Conservation (phyloP, 2,888 invertebrate species). For the Tanytarsus gracilentus region DNA sequence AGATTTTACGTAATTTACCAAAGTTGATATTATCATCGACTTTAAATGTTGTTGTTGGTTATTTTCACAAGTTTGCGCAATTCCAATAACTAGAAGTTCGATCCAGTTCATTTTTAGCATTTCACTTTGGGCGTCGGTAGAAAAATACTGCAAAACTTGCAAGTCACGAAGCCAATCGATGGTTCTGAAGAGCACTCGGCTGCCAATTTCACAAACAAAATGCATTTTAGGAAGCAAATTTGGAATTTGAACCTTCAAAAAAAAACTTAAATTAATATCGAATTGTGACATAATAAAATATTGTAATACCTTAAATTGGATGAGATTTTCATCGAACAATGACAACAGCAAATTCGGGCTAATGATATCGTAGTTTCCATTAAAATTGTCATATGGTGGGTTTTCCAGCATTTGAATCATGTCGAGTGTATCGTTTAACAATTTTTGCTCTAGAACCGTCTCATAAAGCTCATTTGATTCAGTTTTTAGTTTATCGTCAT, state of each 20-base stretch:
- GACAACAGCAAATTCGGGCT: not conserved
- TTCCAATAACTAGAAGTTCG: conserved; percentile 75
- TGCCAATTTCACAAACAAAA: conserved; percentile 92
- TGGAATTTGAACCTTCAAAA: conserved; percentile 64
- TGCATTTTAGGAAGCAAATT: conserved; percentile 81
- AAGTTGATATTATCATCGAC: conserved; percentile 12
- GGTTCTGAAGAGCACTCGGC: conserved; percentile 78
- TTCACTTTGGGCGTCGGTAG: conserved; percentile 67
- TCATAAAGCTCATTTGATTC: conserved; percentile 4
- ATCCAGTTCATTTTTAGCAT: conserved; percentile 80
- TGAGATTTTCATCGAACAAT: not conserved
- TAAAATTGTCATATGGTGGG: not conserved
- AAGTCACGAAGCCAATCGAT: conserved; percentile 85
- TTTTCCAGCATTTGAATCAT: conserved; percentile 16
- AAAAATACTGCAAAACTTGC: conserved; percentile 54
- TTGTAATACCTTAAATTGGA: conserved; percentile 58
- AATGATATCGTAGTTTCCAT: not conserved
- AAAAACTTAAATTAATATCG: too few species aligned
- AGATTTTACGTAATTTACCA: conserved; percentile 18
- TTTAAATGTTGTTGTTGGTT: conserved; percentile 3
- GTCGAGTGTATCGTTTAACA: conserved; percentile 11
- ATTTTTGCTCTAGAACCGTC: conserved; percentile 16
- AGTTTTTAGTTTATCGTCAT: conserved; percentile 3
- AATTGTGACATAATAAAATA: too few species aligned
- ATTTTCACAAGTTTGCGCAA: conserved; percentile 53